A percentile compares a stretch with the other conserved stretches of the same genome.
phyloP scores from a whole-genome alignment of 2,888 invertebrate species.

The Drosophila pegasa region DNA sequence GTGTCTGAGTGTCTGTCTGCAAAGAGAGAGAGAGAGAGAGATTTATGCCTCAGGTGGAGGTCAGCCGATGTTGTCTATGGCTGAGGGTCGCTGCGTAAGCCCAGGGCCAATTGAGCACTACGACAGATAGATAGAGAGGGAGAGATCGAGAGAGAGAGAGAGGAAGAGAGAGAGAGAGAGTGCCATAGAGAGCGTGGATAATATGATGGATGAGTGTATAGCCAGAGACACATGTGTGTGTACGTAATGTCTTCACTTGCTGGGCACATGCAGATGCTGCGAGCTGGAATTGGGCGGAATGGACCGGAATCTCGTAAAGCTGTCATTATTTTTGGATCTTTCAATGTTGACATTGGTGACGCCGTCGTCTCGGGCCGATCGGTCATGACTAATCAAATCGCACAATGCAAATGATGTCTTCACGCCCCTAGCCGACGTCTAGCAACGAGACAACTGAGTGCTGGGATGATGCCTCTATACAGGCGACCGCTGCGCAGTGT shows the following conservation, averaged over 20 bases:
- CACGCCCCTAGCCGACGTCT: constrained; percentile 5
- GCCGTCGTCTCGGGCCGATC: constrained; percentile 1
- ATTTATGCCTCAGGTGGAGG: constrained; percentile 45
- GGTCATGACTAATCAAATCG: constrained; percentile 18
- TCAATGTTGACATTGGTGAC: constrained; percentile 43
- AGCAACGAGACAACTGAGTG: background rate
- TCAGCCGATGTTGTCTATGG: constrained; percentile 31
- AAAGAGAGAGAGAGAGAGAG: constrained; percentile 20
- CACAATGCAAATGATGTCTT: background rate
- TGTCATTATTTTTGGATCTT: background rate
- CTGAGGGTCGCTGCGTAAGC: constrained; percentile 33
- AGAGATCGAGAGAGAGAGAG: background rate
- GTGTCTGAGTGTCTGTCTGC: constrained; percentile 1
- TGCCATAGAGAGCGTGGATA: too few species aligned
- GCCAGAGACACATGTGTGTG: background rate
- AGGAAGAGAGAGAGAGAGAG: background rate
- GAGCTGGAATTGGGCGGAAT: constrained; percentile 32
- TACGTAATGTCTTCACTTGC: constrained; percentile 5
- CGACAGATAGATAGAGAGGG: background rate
- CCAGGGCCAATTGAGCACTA: constrained; percentile 29
- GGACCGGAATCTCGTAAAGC: constrained; percentile 1
- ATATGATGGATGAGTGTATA: background rate
- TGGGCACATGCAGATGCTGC: constrained; percentile 12
- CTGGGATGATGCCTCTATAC: background rate
- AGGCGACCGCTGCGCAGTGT: constrained; percentile 3